Conservation (phyloP, 2,797 vertebrate species). For the Intellagama lesueurii region DNA sequence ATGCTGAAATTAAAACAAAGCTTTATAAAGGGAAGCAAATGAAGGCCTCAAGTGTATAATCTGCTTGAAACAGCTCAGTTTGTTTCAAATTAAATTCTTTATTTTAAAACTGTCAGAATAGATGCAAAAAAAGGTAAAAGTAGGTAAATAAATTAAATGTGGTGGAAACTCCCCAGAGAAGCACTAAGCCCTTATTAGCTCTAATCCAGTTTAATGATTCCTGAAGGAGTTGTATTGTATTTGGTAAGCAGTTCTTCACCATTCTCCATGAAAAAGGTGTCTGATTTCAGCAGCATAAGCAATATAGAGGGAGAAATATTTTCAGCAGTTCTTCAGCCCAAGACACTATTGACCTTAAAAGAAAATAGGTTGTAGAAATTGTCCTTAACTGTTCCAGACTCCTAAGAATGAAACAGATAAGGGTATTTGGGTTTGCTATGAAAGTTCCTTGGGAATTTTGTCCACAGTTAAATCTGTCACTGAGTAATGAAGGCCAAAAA, state of each 20-base stretch:
- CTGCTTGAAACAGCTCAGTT: conserved; percentile 29
- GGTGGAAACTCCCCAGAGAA: conserved; percentile 4
- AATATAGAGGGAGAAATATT: neutral
- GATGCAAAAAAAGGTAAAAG: conserved; percentile 27
- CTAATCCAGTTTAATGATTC: conserved; percentile 46
- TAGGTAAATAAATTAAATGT: conserved; percentile 34
- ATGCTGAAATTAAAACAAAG: conserved; percentile 26
- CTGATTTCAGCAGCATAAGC: conserved; percentile 1
- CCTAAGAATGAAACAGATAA: neutral
- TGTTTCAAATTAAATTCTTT: conserved; percentile 38
- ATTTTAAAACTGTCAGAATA: conserved; percentile 35
- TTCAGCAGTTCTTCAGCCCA: conserved; percentile 4
- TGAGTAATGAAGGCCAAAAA: neutral
- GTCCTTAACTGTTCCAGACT: neutral
- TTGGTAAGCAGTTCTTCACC: conserved; percentile 25
- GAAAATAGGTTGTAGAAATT: neutral
- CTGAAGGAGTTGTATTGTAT: conserved; percentile 35
- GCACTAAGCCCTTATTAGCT: conserved; percentile 10
- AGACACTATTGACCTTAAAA: neutral
- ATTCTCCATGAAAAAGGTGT: conserved; percentile 18
- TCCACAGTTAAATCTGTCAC: neutral
- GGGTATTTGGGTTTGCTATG: neutral
- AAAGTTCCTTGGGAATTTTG: neutral
- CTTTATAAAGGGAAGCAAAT: conserved; percentile 30
- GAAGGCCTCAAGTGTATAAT: conserved; percentile 19